Base-by-base conservation (phyloP, 2,888 invertebrate genomes). In the Dryomyza anilis region DNA sequence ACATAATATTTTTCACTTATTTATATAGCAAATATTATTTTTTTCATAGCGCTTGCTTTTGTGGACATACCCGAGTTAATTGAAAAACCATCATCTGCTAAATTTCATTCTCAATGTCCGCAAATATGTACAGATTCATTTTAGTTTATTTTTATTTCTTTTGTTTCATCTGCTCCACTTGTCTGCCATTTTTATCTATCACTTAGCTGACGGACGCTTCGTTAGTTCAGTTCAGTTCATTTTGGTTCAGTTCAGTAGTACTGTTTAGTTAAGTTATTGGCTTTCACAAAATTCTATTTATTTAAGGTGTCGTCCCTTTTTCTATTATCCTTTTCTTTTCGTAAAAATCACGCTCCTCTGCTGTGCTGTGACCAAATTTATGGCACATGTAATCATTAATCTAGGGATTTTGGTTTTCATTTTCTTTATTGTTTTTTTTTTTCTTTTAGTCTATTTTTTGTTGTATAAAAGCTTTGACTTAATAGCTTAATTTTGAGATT, bases 361-460 rank as follows among this genome's bases (percentile, higher is more conserved):
- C 39, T n/a, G n/a, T n/a, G n/a, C n/a, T 43, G 43, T 8, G n/a
- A 16, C 16, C 19, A 16, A 43, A 43, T 43, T 43, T 19, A 48
- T 48, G 6, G 48, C 48, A 48, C 23, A 14, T 19, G 48, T 48
- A 48, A 48, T 50, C 25, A 50, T 50, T 25, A 25, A 50, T 50
- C 50, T 50, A 14, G n/a, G 25, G 50, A 50, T 50, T 50, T 10
- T 12, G 23, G 10, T 21, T 7, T 48, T 48, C 14, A 45, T n/a
- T 21, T 58, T n/a, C 29, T 14, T 21, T 68, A 71, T 72, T 76
- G 67, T 48, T 10, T 23, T 48, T 23, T 6, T 16, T 46, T 46
- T 19, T 48, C 2, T 12, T 25, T 48, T 48, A 16, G 2, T 19
- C 2, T n/a, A n/a, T 45, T 7, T 45, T 45, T 1, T 1, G 19